Conservation (phyloP, 2,888 invertebrate genomes). For the Nezara viridula region DNA sequence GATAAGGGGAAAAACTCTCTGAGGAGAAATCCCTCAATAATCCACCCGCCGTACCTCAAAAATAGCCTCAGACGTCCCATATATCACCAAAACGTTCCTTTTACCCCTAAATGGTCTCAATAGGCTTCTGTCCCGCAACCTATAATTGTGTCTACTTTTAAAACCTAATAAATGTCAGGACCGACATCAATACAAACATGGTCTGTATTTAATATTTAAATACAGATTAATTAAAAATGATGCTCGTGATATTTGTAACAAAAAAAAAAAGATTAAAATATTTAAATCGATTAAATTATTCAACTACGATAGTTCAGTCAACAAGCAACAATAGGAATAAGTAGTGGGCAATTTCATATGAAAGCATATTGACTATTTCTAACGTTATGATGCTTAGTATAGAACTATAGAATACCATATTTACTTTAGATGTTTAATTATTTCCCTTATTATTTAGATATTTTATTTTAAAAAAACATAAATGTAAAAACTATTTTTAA, state of each 20-base stretch:
- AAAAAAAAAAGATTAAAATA: too few relatives aligned
- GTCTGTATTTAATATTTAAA: not conserved
- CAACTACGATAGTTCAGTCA: too few relatives aligned
- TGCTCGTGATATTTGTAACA: not conserved
- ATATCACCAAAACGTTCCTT: slow-evolving; percentile 47
- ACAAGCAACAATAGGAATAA: too few relatives aligned
- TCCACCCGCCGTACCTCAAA: slow-evolving; percentile 38
- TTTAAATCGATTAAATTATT: too few relatives aligned
- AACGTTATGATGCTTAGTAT: too few relatives aligned
- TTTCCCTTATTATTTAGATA: too few relatives aligned
- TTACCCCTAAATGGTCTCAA: slow-evolving; percentile 38
- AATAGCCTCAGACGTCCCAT: slow-evolving; percentile 36
- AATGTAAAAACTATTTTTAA: too few relatives aligned
- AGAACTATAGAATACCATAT: too few relatives aligned
- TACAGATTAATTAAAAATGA: not conserved
- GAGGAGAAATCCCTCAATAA: slow-evolving; percentile 42
- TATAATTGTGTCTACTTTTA: slow-evolving; percentile 34
- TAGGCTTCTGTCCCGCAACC: not conserved
- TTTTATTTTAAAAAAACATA: too few relatives aligned
- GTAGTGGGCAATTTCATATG: too few relatives aligned
- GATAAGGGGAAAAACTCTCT: not conserved
- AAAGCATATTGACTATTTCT: too few relatives aligned
- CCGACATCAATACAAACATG: not conserved
- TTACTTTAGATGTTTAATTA: too few relatives aligned
- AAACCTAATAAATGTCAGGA: not conserved